Evolutionary conservation across 1,140 invertebrate species (phyloP), one percentile per base, ranked within the genome.

Genomic region (Caenorhabditis latens): DNA sequence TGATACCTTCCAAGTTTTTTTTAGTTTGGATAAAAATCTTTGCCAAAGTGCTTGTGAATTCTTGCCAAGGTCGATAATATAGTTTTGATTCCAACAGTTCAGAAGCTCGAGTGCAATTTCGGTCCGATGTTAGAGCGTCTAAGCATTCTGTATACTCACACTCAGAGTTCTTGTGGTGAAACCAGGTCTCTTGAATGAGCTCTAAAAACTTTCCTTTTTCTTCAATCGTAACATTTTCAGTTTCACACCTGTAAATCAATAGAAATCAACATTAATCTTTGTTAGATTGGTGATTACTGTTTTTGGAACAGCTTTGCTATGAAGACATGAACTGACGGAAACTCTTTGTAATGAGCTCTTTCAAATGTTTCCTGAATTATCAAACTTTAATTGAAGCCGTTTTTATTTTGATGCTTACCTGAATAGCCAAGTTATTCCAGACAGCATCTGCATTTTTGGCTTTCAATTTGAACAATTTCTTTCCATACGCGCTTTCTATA

Each of bases 371-470:
- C 32, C 32, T 32, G 32, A 32, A 32, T 32, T 32, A 32, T 32
- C 32, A 32, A 32, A 32, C 32, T 32, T 0, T 32, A 1, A 1
- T 32, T 32, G 1, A 32, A 32, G 2, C 32, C 32, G 32, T 32
- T 32, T 32, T 0, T 2, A 0, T 32, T 32, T 2, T 32, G 2
- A 32, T 1, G 32, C 32, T 32, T 32, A 71, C 65, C 19, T 71
- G 4, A 46, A 71, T n/a, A 16, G 43, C 42, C n/a, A 71, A 71
- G 19, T 71, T 71, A 19, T 71, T 71, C 65, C 65, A 71, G 6
- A n/a, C 14, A 24, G 65, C 42, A 46, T 48, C 42, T 1, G 46
- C 42, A 9, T 8, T 19, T 19, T 71, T 48, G 7, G 65, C 65
- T 71, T 71, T 32, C 9, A 71, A 4, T 43, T 6, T 19, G 16